Base-by-base conservation (phyloP, 2,888 invertebrate genomes). In the Agrenia bidenticulata region DNA sequence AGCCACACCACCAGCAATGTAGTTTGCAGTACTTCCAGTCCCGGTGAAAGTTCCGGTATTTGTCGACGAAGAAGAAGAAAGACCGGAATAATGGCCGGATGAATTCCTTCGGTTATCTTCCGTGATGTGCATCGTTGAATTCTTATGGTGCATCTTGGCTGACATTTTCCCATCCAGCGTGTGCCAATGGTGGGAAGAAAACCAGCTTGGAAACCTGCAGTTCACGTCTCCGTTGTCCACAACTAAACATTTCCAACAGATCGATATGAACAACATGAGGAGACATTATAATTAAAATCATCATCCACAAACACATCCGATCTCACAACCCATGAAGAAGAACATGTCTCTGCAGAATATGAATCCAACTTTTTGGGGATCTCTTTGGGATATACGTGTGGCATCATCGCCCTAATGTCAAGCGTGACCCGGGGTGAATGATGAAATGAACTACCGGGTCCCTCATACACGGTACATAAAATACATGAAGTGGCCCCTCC, bases 181-280 rank as follows among this genome's bases (percentile, higher is more conserved):
- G 80, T 87, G 86, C 91, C 90, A 91, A 75, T 88, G 88, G 80
- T 89, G 89, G 78, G 87, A 86, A 72, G 88, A 88, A 67, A 90
- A 86, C 90, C 90, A 91, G 19, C 83, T 79, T 0, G 90, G 90
- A 80, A 89, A 90, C 78, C 87, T 88, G 80, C 90, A 91, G 66
- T 86, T 84, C 76, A 85, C 86, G 80, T 88, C 88, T 70, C 88
- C 87, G 74, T 87, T 87, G 76, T 89, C 89, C 64, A 87, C 89
- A 88, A 41, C 57, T 17, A 19, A 45, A 45, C n/a, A n/a, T n/a
- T n/a, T 61, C 41, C 51, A 56, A 41, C 42, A 4, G 32, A 32
- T 32, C 5, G 32, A 32, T 4, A 11, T 4, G 32, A 32, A 32
- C 5, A 11, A 32, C 32, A 32, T 32, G 32, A 64, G 32, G 51